These are phyloP conservation scores for Pelecanus crispus DNA, from an alignment of 2,113 vertebrate genomes.

Conservation along the genomic window DNA sequence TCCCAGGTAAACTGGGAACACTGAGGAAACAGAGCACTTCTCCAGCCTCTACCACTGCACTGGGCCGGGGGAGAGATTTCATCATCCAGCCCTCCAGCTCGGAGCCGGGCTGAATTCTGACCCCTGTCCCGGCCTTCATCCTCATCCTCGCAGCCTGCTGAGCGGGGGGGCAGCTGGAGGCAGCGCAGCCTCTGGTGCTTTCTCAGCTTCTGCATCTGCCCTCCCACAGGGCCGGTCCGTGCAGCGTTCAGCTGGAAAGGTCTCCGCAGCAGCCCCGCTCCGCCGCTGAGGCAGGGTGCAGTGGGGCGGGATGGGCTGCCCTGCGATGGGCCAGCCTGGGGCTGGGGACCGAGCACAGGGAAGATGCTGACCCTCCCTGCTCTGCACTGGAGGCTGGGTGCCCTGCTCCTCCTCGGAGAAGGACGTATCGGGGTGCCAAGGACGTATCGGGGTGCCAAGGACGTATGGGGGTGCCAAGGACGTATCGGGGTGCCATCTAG, in stretches of 20 bases:
- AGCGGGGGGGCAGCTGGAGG: neutral
- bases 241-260: neutral
- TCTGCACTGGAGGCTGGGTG: neutral
- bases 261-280: neutral
- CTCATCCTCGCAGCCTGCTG: neutral
- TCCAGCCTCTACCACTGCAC: neutral
- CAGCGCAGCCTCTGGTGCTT: neutral
- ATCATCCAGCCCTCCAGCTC: neutral
- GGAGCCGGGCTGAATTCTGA: neutral
- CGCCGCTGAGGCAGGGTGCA: neutral
- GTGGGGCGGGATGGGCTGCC: neutral
- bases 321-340: neutral
- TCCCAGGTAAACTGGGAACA: neutral
- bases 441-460: too few relatives aligned
- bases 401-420: neutral
- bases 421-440: too few relatives aligned
- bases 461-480: too few relatives aligned
- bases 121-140: neutral
- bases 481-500: neutral
- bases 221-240: neutral
- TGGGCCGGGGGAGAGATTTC: neutral
- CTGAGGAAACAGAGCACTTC: neutral
- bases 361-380: neutral
- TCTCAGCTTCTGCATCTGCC: neutral
- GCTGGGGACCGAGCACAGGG: neutral